Conservation (phyloP, 2,113 vertebrate genomes). For the Pelecanoides urinatrix region DNA sequence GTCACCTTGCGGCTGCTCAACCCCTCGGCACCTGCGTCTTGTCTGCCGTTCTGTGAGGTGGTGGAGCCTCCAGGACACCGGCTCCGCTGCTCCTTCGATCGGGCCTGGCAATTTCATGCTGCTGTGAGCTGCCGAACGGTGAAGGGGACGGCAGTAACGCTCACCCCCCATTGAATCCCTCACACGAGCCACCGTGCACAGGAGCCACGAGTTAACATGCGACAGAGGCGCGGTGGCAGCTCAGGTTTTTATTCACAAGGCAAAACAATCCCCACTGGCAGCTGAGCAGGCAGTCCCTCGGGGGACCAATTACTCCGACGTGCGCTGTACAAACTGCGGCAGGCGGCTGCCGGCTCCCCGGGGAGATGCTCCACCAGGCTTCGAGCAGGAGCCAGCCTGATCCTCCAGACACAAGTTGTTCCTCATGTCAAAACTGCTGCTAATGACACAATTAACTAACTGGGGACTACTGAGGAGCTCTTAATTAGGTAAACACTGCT, state of each 20-base stretch:
- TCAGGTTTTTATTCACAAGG: conserved; percentile 39
- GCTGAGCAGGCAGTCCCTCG: conserved; percentile 61
- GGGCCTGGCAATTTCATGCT: neutral
- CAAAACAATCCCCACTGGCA: conserved; percentile 70
- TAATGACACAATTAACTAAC: conserved; percentile 79
- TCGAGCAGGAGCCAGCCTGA: conserved; percentile 6
- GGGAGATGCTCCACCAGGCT: conserved; percentile 57
- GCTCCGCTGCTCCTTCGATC: neutral
- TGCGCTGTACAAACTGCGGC: conserved; percentile 39
- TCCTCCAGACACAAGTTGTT: conserved; percentile 61
- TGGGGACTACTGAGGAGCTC: conserved; percentile 71
- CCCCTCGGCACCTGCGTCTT: rapidly evolving
- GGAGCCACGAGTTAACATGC: neutral
- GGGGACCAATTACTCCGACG: conserved; percentile 87
- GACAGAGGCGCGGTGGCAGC: conserved; percentile 39
- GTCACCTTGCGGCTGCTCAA: neutral
- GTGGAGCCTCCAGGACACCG: neutral
- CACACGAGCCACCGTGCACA: neutral
- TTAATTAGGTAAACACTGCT: conserved; percentile 81
- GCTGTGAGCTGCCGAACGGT: neutral
- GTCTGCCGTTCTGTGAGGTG: neutral
- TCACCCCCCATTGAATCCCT: neutral
- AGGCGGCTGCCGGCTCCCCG: conserved; percentile 32
- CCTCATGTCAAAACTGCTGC: conserved; percentile 74
- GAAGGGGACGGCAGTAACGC: neutral